phyloP scores from a whole-genome alignment of 2,113 vertebrate genomes.

The Panurus biarmicus region DNA sequence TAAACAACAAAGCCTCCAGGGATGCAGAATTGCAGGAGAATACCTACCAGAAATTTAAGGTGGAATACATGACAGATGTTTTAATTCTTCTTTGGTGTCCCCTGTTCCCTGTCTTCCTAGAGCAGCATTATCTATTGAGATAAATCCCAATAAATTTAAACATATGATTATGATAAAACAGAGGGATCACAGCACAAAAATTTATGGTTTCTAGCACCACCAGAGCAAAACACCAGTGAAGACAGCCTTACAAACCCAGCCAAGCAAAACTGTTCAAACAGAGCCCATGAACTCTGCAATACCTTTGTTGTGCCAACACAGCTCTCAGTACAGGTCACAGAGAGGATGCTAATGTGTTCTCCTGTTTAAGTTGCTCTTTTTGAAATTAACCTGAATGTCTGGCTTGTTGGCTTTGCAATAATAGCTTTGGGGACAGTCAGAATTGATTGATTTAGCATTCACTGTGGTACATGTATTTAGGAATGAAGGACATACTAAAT shows the following conservation, averaged over 20 bases:
- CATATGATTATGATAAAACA: not conserved
- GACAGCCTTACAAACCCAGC: not conserved
- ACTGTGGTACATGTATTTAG: not conserved
- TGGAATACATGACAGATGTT: not conserved
- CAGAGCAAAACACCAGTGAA: not conserved
- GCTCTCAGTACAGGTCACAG: not conserved
- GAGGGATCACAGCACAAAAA: not conserved
- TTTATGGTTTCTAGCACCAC: not conserved
- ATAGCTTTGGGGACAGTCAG: not conserved
- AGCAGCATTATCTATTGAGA: not conserved
- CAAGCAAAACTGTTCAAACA: not conserved
- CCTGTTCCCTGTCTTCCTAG: not conserved
- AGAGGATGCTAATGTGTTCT: not conserved
- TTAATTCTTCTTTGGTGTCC: not conserved
- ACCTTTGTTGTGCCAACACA: not conserved
- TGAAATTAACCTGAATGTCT: not conserved
- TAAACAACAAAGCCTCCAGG: constrained; percentile 22
- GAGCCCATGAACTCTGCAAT: not conserved
- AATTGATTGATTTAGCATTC: not conserved
- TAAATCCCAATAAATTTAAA: not conserved
- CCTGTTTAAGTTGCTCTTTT: not conserved
- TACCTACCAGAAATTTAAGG: constrained; percentile 32
- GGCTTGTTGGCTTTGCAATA: not conserved
- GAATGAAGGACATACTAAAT: not conserved
- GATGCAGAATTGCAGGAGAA: not conserved